Conservation (phyloP, 2,113 vertebrate species). For the Ginglymostoma cirratum region DNA sequence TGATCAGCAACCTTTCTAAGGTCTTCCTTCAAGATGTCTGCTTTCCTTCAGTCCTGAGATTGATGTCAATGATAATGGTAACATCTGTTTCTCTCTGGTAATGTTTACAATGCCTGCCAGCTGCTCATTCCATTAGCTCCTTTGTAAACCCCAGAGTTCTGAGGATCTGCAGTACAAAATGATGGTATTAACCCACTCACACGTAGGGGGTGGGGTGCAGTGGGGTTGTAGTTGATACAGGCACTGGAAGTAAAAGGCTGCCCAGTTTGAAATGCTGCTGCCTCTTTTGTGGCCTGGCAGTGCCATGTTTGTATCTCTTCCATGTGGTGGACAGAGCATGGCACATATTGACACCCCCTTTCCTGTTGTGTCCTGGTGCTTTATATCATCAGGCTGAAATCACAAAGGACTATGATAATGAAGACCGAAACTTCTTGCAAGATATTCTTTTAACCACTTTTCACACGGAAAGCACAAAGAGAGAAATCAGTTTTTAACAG, state of each 20-base stretch:
- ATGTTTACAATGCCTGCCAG: neutral
- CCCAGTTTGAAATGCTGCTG: neutral
- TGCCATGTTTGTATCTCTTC: neutral
- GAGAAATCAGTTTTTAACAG: no score
- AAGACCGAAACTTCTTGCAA: no score
- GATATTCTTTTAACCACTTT: no score
- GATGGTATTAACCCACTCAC: neutral
- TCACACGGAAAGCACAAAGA: no score
- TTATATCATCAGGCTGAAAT: no score
- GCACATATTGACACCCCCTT: no score
- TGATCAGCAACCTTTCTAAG: neutral
- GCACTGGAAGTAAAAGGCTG: neutral
- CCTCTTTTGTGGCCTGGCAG: neutral
- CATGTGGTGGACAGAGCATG: no score
- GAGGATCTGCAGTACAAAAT: neutral
- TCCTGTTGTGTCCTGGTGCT: no score
- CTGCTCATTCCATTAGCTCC: neutral
- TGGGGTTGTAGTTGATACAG: accelerated
- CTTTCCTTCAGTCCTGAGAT: neutral
- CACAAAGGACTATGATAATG: no score
- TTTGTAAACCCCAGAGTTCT: neutral
- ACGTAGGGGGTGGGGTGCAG: neutral
- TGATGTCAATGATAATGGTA: neutral
- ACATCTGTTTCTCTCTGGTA: neutral
- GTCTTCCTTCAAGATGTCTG: neutral